phyloP scores from a whole-genome alignment of 2,888 invertebrate genomes.

The Platypus cylindrus region DNA sequence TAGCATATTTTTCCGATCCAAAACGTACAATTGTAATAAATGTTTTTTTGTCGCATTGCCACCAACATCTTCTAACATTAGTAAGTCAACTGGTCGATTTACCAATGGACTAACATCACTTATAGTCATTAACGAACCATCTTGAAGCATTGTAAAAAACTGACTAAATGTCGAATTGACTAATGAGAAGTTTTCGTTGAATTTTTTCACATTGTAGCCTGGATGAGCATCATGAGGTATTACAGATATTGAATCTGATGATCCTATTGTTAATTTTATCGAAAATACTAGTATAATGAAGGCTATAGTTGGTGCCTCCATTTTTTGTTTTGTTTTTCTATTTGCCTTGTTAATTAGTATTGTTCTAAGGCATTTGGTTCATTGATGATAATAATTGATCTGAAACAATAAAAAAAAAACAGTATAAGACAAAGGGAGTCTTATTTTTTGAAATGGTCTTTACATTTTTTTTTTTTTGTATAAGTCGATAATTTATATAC shows the following conservation, averaged over 20 bases:
- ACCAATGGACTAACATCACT: constrained; percentile 71
- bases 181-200: constrained; percentile 47
- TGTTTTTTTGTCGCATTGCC: constrained; percentile 70
- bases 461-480: too few species aligned
- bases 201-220: constrained; percentile 75
- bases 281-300: constrained; percentile 7
- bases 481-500: too few species aligned
- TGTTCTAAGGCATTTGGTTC: too few species aligned
- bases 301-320: too few species aligned
- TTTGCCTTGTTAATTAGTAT: too few species aligned
- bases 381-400: too few species aligned
- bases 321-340: too few species aligned
- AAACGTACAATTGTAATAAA: constrained; percentile 66
- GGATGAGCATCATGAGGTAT: constrained; percentile 84
- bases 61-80: constrained; percentile 68
- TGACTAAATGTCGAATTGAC: constrained; percentile 71
- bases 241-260: constrained; percentile 40
- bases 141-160: constrained; percentile 76
- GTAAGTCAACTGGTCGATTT: constrained; percentile 67
- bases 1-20: constrained; percentile 72
- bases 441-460: too few species aligned
- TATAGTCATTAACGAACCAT: constrained; percentile 85
- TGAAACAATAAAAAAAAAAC: too few species aligned
- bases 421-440: too few species aligned
- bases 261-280: too few species aligned